Conservation (phyloP, 2,888 invertebrate genomes). For the Caenorhabditis virilis region DNA sequence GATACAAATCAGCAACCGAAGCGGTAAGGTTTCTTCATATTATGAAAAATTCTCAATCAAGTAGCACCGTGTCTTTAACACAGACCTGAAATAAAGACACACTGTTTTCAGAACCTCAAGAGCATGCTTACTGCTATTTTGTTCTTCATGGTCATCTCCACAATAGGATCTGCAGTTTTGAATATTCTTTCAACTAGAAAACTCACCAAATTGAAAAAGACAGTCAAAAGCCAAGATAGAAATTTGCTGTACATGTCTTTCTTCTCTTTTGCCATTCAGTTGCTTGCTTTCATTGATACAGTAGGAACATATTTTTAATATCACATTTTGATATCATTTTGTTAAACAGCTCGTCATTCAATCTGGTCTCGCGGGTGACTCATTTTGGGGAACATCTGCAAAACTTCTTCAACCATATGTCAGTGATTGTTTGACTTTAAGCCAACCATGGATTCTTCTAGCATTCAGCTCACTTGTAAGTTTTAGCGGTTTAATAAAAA, state of each 20-base stretch:
- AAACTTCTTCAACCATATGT: conserved; percentile 24
- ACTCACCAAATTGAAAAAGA: conserved; percentile 5
- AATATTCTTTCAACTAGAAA: conserved; percentile 13
- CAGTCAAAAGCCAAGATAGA: conserved; percentile 15
- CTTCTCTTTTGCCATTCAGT: conserved; percentile 18
- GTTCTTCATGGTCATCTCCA: conserved; percentile 13
- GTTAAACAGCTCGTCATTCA: too few species aligned
- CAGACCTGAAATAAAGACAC: conserved; percentile 10
- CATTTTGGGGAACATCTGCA: too few species aligned
- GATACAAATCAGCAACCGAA: not conserved
- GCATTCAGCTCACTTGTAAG: conserved; percentile 27
- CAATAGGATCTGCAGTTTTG: conserved; percentile 2
- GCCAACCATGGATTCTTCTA: conserved; percentile 34
- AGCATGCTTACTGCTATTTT: conserved; percentile 1
- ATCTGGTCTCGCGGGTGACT: too few species aligned
- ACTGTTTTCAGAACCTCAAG: conserved; percentile 11
- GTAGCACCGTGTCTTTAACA: conserved; percentile 5
- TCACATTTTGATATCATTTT: too few species aligned
- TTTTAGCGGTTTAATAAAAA: not conserved
- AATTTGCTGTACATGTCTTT: conserved; percentile 19
- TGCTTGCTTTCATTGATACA: conserved; percentile 16
- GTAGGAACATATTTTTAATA: too few species aligned
- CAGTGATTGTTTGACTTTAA: conserved; percentile 34
- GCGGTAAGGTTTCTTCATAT: too few species aligned
- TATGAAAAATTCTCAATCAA: not conserved